A percentile compares a stretch with the other conserved stretches of the same genome.
These are phyloP conservation scores for Zygogramma bicolorata DNA, from an alignment of 2,888 invertebrate species.

Conservation along the genomic window DNA sequence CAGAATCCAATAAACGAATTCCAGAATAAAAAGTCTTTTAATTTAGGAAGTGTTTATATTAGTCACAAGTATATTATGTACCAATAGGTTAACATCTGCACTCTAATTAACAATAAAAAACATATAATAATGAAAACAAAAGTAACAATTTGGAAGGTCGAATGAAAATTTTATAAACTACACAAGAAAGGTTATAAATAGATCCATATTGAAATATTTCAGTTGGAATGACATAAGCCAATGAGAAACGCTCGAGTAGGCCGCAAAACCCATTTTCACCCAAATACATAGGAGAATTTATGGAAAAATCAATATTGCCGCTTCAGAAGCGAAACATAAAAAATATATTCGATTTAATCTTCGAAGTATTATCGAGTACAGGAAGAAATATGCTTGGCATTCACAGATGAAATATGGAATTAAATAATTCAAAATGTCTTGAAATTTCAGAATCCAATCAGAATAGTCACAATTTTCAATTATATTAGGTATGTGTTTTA, in stretches of 20 bases:
- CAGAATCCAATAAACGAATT: background rate
- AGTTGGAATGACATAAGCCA: slow-evolving; percentile 56
- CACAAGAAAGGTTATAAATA: slow-evolving; percentile 25
- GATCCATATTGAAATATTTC: slow-evolving; percentile 48
- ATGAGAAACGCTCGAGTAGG: slow-evolving; percentile 30
- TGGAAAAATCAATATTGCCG: background rate
- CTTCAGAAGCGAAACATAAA: background rate
- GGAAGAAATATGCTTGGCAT: too few relatives aligned
- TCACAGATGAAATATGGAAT: too few relatives aligned
- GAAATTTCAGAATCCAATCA: too few relatives aligned
- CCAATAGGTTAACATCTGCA: slow-evolving; percentile 61
- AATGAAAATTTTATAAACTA: slow-evolving; percentile 52
- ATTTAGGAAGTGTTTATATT: slow-evolving; percentile 61
- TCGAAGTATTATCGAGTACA: background rate
- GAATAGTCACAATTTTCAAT: too few relatives aligned
- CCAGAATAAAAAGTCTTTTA: slow-evolving; percentile 10
- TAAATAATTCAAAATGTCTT: too few relatives aligned
- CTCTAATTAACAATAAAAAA: slow-evolving; percentile 51
- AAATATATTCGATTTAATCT: background rate
- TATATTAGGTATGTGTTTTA: too few relatives aligned
- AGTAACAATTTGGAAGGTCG: slow-evolving; percentile 32
- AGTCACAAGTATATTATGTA: slow-evolving; percentile 59
- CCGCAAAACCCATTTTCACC: background rate
- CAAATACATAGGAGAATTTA: background rate
- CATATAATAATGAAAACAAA: slow-evolving; percentile 47